Base-by-base conservation (phyloP, 2,797 vertebrate species). In the Sebastes wilsoni region DNA sequence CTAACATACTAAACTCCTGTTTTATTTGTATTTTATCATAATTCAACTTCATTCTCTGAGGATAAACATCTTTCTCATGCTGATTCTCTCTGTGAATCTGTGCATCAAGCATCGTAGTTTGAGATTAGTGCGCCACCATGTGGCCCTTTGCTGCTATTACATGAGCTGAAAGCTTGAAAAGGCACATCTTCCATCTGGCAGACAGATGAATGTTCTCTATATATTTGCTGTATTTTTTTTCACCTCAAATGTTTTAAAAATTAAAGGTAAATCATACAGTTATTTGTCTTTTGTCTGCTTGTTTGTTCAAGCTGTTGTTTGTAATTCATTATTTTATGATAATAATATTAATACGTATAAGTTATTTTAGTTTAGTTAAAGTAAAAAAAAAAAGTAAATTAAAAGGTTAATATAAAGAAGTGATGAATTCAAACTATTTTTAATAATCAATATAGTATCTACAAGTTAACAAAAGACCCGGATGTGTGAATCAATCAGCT, bases 401-500 rank as follows among this genome's bases (percentile, higher is more conserved):
- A 16, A 72, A 65, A 55, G 13, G 38, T 42, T 16, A 42, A 42
- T n/a, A 25, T 54, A 0, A 67, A n/a, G 6, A 4, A 34, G 12
- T 73, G 32, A 71, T 59, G 54, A 11, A 81, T 59, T 34, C 16
- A 79, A 70, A 32, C 12, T 4, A 18, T 18, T 28, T 28, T 11
- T 49, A 5, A 1, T 27, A 73, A 73, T 78, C 30, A 46, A 74
- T 54, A 66, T 6, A 18, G 34, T 6, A 61, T 68, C 25, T 66
- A 42, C 20, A 64, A 42, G 62, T 80, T 49, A 75, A 85, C 77
- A 82, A 49, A 79, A 66, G 73, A 25, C 6, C n/a, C 42, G 32
- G 30, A 27, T 70, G 82, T 84, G 85, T 58, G 81, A 88, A 84
- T 87, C 88, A 79, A 89, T 89, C 86, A 89, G 90, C 76, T 77